Conservation (phyloP, 2,888 invertebrate genomes). For the Piscicola geometra region DNA sequence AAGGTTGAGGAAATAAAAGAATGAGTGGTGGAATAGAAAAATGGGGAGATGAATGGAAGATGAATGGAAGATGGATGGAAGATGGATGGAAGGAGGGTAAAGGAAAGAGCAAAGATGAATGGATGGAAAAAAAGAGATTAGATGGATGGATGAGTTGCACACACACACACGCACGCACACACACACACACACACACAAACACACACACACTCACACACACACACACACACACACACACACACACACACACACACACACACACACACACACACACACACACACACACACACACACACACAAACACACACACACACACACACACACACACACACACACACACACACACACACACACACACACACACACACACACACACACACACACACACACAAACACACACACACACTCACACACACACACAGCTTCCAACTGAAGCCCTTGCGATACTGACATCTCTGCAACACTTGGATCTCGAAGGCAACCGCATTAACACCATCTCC, state of each 20-base stretch:
- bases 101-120: too few relatives aligned
- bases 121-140: too few relatives aligned
- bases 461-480: background rate
- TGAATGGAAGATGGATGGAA: too few relatives aligned
- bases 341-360: conserved; percentile 18
- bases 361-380: conserved; percentile 14
- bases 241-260: conserved; percentile 19
- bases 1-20: background rate
- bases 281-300: conserved; percentile 16
- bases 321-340: conserved; percentile 19
- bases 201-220: conserved; percentile 17
- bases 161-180: conserved; percentile 20
- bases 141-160: too few relatives aligned
- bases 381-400: conserved; percentile 16
- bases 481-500: background rate
- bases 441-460: background rate
- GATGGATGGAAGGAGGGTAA: too few relatives aligned
- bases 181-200: conserved; percentile 16
- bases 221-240: conserved; percentile 19
- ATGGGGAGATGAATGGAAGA: too few relatives aligned
- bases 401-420: conserved; percentile 9
- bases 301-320: conserved; percentile 19
- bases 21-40: too few relatives aligned
- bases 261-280: conserved; percentile 19
- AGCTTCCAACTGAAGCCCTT: background rate